phyloP scores from a whole-genome alignment of 2,113 vertebrate species.

The Planiliza haematocheilus region DNA sequence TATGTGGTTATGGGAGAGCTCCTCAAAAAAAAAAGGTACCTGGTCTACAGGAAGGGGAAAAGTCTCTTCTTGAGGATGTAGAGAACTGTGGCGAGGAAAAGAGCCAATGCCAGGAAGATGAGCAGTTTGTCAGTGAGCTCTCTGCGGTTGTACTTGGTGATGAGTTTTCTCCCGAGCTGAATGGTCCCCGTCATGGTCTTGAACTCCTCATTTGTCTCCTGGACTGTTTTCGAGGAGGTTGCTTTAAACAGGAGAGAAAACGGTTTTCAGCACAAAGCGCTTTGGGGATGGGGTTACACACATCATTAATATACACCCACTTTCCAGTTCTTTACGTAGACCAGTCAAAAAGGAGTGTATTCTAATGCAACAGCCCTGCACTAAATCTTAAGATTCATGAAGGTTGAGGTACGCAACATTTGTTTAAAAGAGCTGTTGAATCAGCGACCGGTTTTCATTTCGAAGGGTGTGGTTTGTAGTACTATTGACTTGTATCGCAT shows the following conservation, averaged over 20 bases:
- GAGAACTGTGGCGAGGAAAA: constrained; percentile 95
- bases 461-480: no score
- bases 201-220: constrained; percentile 96
- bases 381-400: no score
- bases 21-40: constrained; percentile 16
- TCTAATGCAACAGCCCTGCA: no score
- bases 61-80: constrained; percentile 98
- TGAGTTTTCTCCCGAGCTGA: constrained; percentile 94
- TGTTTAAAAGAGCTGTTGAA: no score
- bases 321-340: no score
- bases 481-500: no score
- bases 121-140: constrained; percentile 97
- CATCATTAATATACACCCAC: no score
- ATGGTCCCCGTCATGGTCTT: constrained; percentile 98
- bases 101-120: constrained; percentile 94
- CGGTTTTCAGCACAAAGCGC: not conserved
- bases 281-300: not conserved
- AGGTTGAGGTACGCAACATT: no score
- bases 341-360: no score
- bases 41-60: constrained; percentile 90
- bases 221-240: constrained; percentile 93
- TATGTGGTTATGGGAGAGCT: constrained; percentile 1
- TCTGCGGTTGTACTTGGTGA: constrained; percentile 97
- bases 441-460: no score
- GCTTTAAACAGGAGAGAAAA: constrained; percentile 79